phyloP scores from a whole-genome alignment of 1,140 invertebrate species.

The Pseudobourletiella spinata region DNA sequence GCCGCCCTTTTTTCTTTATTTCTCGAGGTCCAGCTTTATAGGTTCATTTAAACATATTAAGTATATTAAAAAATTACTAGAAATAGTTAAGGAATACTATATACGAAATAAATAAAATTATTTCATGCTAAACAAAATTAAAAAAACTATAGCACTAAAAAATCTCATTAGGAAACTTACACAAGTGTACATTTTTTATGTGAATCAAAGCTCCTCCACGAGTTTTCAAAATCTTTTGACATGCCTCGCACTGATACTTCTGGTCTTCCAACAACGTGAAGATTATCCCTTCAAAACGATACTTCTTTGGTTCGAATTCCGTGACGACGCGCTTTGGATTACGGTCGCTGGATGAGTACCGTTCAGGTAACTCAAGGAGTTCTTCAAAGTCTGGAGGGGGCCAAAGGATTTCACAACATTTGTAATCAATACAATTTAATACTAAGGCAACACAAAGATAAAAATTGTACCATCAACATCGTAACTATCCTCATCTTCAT shows the following conservation, averaged over 20 bases:
- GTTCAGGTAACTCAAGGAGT: too few species aligned
- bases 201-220: not conserved
- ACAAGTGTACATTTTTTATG: not conserved
- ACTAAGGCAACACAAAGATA: too few species aligned
- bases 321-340: too few species aligned
- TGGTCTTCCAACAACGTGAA: not conserved
- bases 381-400: too few species aligned
- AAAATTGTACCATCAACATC: too few species aligned
- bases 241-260: not conserved
- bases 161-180: not conserved
- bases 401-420: too few species aligned
- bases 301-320: not conserved
- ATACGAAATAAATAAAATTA: not conserved
- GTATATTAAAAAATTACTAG: not conserved
- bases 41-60: not conserved
- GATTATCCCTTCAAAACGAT: not conserved
- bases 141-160: too few species aligned
- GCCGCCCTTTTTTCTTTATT: not conserved
- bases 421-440: too few species aligned
- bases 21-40: too few species aligned
- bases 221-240: not conserved
- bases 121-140: too few species aligned
- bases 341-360: too few species aligned
- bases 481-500: too few species aligned
- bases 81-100: not conserved